Conservation (phyloP, 2,113 vertebrate species). For the Myotis davidii region DNA sequence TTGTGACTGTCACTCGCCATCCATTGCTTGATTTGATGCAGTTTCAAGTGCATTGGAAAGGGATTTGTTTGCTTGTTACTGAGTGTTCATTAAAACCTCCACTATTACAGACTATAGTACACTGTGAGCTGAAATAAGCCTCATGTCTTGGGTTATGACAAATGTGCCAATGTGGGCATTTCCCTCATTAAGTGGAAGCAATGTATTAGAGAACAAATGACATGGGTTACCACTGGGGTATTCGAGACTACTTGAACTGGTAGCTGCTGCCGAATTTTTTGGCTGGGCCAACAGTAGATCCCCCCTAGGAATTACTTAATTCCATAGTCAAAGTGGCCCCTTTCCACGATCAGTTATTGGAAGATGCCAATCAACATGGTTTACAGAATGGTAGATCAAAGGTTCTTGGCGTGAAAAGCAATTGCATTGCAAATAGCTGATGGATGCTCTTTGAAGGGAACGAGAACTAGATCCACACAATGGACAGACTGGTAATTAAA, state of each 20-base stretch:
- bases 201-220: background rate
- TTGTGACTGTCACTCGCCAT: background rate
- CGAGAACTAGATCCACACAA: background rate
- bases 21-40: background rate
- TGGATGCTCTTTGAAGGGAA: background rate
- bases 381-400: background rate
- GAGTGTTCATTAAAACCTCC: background rate
- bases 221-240: background rate
- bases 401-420: background rate
- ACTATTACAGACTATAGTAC: background rate
- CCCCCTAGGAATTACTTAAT: background rate
- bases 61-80: background rate
- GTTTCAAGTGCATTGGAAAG: background rate
- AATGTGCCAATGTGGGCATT: background rate
- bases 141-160: background rate
- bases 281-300: background rate
- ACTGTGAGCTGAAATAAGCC: background rate
- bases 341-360: background rate
- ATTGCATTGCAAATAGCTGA: background rate
- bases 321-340: background rate
- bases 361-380: background rate
- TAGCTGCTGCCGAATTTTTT: background rate
- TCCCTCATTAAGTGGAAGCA: background rate
- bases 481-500: background rate
- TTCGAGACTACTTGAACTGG: background rate